Conservation (phyloP, 2,113 vertebrate species). For the Anarhynchus alexandrinus region DNA sequence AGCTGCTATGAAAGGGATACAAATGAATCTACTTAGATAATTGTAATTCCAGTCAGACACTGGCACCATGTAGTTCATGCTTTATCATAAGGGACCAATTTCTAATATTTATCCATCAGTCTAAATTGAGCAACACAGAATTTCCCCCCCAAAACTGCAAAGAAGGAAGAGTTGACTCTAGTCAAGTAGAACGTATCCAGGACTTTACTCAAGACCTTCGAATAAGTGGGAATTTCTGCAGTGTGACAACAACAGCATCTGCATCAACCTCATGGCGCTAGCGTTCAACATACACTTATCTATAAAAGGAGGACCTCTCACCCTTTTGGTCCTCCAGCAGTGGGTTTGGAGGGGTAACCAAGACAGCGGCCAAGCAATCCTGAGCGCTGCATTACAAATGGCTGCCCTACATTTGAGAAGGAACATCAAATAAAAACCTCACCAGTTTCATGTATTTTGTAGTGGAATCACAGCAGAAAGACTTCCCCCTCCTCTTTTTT, state of each 20-base stretch:
- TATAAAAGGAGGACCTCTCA: background rate
- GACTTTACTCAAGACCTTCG: background rate
- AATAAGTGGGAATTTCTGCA: background rate
- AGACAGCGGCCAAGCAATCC: background rate
- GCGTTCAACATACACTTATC: background rate
- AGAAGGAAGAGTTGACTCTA: background rate
- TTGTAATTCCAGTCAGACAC: conserved; percentile 65
- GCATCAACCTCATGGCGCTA: background rate
- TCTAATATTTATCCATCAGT: conserved; percentile 5
- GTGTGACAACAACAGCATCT: background rate
- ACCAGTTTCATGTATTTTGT: background rate
- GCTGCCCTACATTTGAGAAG: background rate
- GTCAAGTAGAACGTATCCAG: rapidly evolving
- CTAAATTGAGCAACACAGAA: background rate
- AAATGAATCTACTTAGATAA: conserved; percentile 64
- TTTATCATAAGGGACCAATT: conserved; percentile 49
- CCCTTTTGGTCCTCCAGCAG: background rate
- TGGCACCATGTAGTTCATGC: conserved; percentile 57
- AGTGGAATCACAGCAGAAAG: background rate
- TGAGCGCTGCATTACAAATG: rapidly evolving
- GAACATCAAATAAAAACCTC: conserved; percentile 4
- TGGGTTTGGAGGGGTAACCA: background rate
- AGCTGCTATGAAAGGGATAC: conserved; percentile 48
- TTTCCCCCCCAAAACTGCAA: background rate
- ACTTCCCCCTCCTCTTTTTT: conserved; percentile 9